phyloP scores from a whole-genome alignment of 2,797 vertebrate species.

The Karalla daura region DNA sequence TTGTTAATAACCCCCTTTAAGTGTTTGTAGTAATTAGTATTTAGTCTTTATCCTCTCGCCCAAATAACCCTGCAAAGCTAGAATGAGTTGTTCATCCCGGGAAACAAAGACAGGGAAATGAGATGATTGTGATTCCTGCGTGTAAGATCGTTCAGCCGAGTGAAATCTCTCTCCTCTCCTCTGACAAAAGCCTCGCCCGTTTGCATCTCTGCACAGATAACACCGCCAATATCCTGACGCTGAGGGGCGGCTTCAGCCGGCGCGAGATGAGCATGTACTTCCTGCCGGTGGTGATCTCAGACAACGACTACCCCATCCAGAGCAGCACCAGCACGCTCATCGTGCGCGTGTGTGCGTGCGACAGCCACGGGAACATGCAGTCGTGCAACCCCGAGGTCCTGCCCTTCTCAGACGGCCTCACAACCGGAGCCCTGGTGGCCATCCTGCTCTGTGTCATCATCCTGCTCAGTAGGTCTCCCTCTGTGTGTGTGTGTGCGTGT shows the following conservation, averaged over 20 bases:
- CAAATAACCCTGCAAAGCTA: not conserved
- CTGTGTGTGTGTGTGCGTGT: no score
- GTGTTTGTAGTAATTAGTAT: not conserved
- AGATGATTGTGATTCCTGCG: not conserved
- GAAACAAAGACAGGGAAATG: not conserved
- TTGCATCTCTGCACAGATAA: conserved; percentile 85
- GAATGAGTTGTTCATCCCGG: not conserved
- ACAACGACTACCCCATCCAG: conserved; percentile 95
- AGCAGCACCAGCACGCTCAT: conserved; percentile 96
- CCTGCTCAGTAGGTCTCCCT: conserved; percentile 89
- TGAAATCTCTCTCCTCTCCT: not conserved
- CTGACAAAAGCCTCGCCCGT: conserved; percentile 1
- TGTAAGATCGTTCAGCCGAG: not conserved
- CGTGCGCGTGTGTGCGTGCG: conserved; percentile 93
- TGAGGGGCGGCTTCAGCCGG: conserved; percentile 92
- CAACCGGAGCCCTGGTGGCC: conserved; percentile 93
- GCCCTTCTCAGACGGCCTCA: conserved; percentile 93
- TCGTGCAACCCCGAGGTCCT: conserved; percentile 92
- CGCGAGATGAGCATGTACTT: conserved; percentile 93
- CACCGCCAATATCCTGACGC: conserved; percentile 94
- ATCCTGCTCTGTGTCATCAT: conserved; percentile 95
- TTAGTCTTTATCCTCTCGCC: not conserved
- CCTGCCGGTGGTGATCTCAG: conserved; percentile 95
- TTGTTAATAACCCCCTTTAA: not conserved
- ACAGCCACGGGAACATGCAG: conserved; percentile 91